Evolutionary conservation across 2,113 vertebrate species (phyloP), one percentile per base, ranked within the genome.

Genomic region (Corvus moneduloides): DNA sequence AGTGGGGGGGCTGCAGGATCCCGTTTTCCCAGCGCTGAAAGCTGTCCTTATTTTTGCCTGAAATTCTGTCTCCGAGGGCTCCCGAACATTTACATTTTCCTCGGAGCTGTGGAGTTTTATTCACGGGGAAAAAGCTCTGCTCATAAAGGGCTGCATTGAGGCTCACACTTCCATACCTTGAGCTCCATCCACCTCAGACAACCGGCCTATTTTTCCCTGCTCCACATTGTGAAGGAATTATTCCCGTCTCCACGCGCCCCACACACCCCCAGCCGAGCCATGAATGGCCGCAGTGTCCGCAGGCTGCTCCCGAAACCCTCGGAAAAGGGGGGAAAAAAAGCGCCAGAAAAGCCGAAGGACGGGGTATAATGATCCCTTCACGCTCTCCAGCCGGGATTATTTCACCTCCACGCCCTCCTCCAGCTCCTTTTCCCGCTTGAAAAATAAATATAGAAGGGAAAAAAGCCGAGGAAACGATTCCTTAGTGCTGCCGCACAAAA

Each of bases 221-320:
- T 84, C 68, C 48, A 83, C 2, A 72, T 85, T 67, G 93, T 61
- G 97, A 73, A 54, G 96, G 76, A 93, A 52, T 55, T 14, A 66
- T 93, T 95, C 96, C 94, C 93, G 87, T 67, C 87, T 37, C 81
- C 86, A 61, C 82, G 82, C 62, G 49, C 68, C 79, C 73, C 39
- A 2, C 75, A 33, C 84, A 9, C 82, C 95, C 74, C 94, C 92
- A 84, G 46, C 91, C 11, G 62, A 49, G 68, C 87, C 64, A 84
- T 98, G 97, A 98, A 98, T 98, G 95, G 97, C 79, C 11, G 4
- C 95, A 97, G 97, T 98, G 98, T 98, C 71, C 87, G 1, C 55
- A 5, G 55, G 41, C 96, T 77, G 96, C 96, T 94, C 74, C 68
- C 55, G 11, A 79, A 87, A 77, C 87, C 32, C 89, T 96, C 73